Base-by-base conservation (phyloP, 2,888 invertebrate species). In the Pogonocherus hispidulus region DNA sequence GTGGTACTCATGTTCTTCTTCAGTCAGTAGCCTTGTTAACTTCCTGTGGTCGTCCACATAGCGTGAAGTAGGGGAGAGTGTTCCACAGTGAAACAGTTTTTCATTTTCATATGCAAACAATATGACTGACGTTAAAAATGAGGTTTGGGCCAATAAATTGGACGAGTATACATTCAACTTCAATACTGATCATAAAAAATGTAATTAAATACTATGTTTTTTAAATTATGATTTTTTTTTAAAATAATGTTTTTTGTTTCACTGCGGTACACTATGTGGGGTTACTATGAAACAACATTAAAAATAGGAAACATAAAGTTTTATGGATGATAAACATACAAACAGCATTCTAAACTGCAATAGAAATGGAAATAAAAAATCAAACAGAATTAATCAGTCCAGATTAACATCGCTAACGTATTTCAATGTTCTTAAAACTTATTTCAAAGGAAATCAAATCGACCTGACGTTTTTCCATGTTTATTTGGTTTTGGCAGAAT, bases 401-500 rank as follows among this genome's bases (percentile, higher is more conserved):
- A 14, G 44, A 44, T 44, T 51, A 51, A 51, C 27, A 51, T 23
- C 27, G 27, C 19, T 51, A 55, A 19, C 35, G 55, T 32, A 55
- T 18, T 23, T 55, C 56, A 23, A 55, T 55, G 56, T 35, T 55
- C 35, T 8, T 55, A 35, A 55, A 55, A 11, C 56, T 23, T 32
- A 55, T 55, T 32, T 55, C 35, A 57, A 57, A 37, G 1, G 20
- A 57, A 37, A 57, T 14, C n/a, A 41, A 57, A 37, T 14, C 37
- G 16, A 57, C 41, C 19, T 57, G 44, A 35, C 44, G 35, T 41
- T 41, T 37, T 37, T 22, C 57, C 57, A 57, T 57, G 57, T 4
- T 41, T 11, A 57, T 44, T 57, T 35, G 57, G 57, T 57, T 57
- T 57, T 57, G 41, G 35, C 18, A 57, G 20, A 19, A 57, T 44